These are phyloP conservation scores for Caenorhabditis imperialis DNA, from an alignment of 2,888 invertebrate genomes.

Conservation along the genomic window DNA sequence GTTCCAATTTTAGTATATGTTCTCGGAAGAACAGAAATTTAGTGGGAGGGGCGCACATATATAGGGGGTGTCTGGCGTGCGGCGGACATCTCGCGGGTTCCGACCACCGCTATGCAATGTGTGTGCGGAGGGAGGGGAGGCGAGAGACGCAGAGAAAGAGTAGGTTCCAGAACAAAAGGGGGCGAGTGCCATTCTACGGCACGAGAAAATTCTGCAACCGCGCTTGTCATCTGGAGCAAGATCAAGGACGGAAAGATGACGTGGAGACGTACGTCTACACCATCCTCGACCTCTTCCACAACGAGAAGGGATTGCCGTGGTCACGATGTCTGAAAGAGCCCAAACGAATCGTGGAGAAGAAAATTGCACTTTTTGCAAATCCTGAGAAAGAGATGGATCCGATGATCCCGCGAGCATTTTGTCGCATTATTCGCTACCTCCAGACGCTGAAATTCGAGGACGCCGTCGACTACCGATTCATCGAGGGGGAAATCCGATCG, in stretches of 20 bases:
- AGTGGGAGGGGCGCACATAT: constrained; percentile 15
- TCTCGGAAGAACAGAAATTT: constrained; percentile 57
- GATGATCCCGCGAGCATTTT: constrained; percentile 13
- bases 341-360: constrained; percentile 33
- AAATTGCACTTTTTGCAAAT: constrained; percentile 41
- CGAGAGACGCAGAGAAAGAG: constrained; percentile 52
- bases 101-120: no score
- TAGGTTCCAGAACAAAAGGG: constrained; percentile 34
- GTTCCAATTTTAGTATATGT: constrained; percentile 85
- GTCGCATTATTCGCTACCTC: constrained; percentile 20
- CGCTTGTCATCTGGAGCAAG: constrained; percentile 46
- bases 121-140: not conserved
- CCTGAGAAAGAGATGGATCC: constrained; percentile 27
- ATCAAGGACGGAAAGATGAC: constrained; percentile 54
- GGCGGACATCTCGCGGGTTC: constrained; percentile 5
- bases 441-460: constrained; percentile 25
- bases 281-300: constrained; percentile 42
- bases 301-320: constrained; percentile 45
- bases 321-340: constrained; percentile 2
- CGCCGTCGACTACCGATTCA: constrained; percentile 28
- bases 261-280: constrained; percentile 51
- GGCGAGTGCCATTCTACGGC: constrained; percentile 44
- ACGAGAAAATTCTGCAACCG: constrained; percentile 46
- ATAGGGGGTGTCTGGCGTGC: not conserved
- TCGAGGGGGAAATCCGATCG: constrained; percentile 12